Evolutionary conservation across 1,140 invertebrate species (phyloP).

Genomic region (Drosophila kikkawai): DNA sequence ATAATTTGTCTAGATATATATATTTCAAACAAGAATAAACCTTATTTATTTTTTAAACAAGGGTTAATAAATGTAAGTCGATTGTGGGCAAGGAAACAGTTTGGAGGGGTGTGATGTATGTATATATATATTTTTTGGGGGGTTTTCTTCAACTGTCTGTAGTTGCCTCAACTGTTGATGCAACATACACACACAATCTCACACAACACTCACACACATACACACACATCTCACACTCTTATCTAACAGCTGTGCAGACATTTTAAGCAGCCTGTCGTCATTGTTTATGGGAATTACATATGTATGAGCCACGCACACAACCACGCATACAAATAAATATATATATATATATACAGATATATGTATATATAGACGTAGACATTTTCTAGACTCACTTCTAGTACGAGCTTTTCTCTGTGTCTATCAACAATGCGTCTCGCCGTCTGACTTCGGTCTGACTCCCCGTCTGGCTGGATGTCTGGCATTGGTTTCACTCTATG

Average conservation of each 20-base stretch:
- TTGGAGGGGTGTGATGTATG: not conserved
- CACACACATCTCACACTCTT: conserved; percentile 32
- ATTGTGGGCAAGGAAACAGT: conserved; percentile 7
- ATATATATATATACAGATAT: not conserved
- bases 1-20: not conserved
- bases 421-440: conserved; percentile 55
- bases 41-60: not conserved
- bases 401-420: conserved; percentile 28
- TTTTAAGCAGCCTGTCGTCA: conserved; percentile 73
- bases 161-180: conserved; percentile 72
- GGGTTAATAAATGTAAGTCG: conserved; percentile 56
- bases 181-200: conserved; percentile 46
- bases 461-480: conserved; percentile 54
- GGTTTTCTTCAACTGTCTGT: conserved; percentile 41
- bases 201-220: conserved; percentile 22
- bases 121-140: conserved; percentile 4
- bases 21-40: not conserved
- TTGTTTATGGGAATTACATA: conserved; percentile 40
- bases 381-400: conserved; percentile 47
- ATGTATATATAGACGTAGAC: conserved; percentile 23
- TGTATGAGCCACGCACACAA: conserved; percentile 25
- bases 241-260: conserved; percentile 78
- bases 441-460: conserved; percentile 55
- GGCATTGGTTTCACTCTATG: conserved; percentile 61
- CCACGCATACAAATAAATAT: not conserved